phyloP scores from a whole-genome alignment of 2,888 invertebrate species.

The Sarcophaga rosellei region DNA sequence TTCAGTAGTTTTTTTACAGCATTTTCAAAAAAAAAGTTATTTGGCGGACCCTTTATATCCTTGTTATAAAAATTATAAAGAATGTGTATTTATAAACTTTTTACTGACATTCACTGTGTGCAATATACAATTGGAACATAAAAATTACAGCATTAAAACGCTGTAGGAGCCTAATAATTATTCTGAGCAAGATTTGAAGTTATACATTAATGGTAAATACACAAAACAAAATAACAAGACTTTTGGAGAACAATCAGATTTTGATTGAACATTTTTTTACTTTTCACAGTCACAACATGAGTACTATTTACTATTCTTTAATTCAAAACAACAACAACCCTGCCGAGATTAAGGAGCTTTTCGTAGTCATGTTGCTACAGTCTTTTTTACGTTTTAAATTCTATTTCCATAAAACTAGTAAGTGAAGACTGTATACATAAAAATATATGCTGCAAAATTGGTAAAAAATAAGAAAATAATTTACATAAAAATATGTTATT shows the following conservation, averaged over 20 bases:
- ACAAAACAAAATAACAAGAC: constrained; percentile 7
- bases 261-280: constrained; percentile 54
- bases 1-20: no score
- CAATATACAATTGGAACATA: constrained; percentile 24
- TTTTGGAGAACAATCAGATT: constrained; percentile 33
- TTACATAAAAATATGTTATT: no score
- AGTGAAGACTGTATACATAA: no score
- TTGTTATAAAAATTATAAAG: no score
- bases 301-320: neutral
- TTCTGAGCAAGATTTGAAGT: constrained; percentile 66
- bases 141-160: constrained; percentile 66
- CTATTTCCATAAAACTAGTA: no score
- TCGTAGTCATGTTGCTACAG: neutral
- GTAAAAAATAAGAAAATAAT: no score
- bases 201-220: constrained; percentile 19
- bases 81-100: no score
- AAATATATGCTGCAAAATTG: no score
- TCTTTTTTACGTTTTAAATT: no score
- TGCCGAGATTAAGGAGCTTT: constrained; percentile 38
- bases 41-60: no score
- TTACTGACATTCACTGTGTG: no score
- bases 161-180: constrained; percentile 76
- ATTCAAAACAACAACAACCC: constrained; percentile 24
- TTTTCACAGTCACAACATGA: constrained; percentile 18
- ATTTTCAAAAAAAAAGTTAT: no score